Evolutionary conservation across 2,797 vertebrate species (phyloP).

Genomic region (Pantherophis alleghaniensis): DNA sequence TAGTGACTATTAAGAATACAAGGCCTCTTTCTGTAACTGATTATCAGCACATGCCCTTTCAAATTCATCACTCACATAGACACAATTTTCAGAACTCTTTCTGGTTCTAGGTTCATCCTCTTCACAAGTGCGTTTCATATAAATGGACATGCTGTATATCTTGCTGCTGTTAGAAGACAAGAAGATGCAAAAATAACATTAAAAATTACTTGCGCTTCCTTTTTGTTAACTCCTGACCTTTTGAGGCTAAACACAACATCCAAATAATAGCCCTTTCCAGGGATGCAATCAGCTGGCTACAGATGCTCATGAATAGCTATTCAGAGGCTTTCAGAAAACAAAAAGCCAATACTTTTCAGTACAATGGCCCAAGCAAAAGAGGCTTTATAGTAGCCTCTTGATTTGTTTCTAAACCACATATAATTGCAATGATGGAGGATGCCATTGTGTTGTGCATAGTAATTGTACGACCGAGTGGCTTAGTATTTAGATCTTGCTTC

Average conservation of each 20-base stretch:
- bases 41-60: background rate
- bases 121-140: background rate
- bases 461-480: background rate
- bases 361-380: background rate
- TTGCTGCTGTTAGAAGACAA: background rate
- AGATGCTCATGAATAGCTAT: constrained; percentile 32
- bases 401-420: background rate
- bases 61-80: background rate
- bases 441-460: background rate
- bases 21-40: background rate
- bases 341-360: constrained; percentile 16
- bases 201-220: background rate
- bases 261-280: constrained; percentile 22
- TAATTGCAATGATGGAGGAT: background rate
- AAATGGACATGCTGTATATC: background rate
- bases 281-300: constrained; percentile 11
- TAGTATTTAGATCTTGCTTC: background rate
- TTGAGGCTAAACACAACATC: constrained; percentile 2
- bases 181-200: background rate
- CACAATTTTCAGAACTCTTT: background rate
- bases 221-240: background rate
- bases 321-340: constrained; percentile 22
- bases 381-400: background rate
- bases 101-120: background rate
- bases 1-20: background rate